Evolutionary conservation across 2,797 vertebrate genomes (phyloP).

Genomic region (Sitta carolinensis): DNA sequence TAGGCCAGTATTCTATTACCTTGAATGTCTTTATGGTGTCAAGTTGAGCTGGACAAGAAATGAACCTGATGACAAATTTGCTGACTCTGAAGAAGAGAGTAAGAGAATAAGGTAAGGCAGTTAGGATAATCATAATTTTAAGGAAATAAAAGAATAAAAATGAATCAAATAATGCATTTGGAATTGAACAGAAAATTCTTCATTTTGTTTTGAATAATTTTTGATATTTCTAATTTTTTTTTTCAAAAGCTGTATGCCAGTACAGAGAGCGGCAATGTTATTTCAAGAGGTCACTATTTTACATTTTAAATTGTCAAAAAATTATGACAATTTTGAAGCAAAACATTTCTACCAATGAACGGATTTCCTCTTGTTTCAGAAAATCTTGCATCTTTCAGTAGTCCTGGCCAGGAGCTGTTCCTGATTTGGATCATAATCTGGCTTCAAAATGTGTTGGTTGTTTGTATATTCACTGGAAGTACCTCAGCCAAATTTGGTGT

Average conservation of each 20-base stretch:
- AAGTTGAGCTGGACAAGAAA: neutral
- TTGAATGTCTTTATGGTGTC: neutral
- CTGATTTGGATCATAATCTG: neutral
- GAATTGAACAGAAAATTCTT: neutral
- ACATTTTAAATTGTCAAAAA: neutral
- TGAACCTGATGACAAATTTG: constrained; percentile 12
- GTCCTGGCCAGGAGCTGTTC: neutral
- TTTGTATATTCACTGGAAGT: neutral
- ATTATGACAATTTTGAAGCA: neutral
- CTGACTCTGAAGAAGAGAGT: neutral
- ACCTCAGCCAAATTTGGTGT: neutral
- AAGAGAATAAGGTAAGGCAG: neutral
- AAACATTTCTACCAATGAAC: neutral
- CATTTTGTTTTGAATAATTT: neutral
- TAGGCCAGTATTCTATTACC: neutral
- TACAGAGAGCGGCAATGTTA: neutral
- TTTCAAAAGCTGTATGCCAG: neutral
- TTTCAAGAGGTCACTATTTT: neutral
- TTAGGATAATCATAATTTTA: neutral
- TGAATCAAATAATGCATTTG: neutral
- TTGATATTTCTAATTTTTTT: neutral
- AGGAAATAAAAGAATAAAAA: neutral
- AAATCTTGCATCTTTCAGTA: neutral
- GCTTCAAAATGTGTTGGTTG: neutral
- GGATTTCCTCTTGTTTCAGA: neutral